Conservation (phyloP, 2,113 vertebrate genomes). For the Mormyrus lacerda region DNA sequence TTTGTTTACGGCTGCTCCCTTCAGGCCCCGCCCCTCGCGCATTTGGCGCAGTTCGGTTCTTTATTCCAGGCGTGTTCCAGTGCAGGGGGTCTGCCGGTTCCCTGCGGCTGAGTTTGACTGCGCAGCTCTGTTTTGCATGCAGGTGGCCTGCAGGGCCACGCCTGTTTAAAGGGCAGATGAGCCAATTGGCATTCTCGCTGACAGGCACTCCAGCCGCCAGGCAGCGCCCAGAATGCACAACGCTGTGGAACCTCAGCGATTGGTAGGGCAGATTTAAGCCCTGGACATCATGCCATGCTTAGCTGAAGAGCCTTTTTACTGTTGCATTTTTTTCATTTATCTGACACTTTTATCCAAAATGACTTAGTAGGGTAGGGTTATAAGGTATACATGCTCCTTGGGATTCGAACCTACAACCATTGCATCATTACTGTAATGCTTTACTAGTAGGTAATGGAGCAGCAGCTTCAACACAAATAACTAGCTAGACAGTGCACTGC, state of each 20-base stretch:
- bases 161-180: constrained; percentile 60
- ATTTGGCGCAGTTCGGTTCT: constrained; percentile 43
- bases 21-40: constrained; percentile 3
- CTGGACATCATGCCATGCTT: not conserved
- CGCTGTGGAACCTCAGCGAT: not conserved
- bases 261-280: not conserved
- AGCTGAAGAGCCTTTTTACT: not conserved
- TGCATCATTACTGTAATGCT: not conserved
- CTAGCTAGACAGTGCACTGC: not conserved
- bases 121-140: constrained; percentile 60
- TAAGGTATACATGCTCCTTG: not conserved
- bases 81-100: constrained; percentile 30
- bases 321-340: not conserved
- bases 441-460: not conserved
- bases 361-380: not conserved
- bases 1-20: constrained; percentile 5
- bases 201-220: constrained; percentile 47
- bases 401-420: not conserved
- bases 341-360: not conserved
- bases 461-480: not conserved
- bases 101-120: constrained; percentile 54
- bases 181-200: constrained; percentile 57
- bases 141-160: constrained; percentile 55
- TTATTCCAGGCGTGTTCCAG: constrained; percentile 41
- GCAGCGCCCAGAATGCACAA: constrained; percentile 2